These are phyloP conservation scores for Drosophila oshimai DNA, from an alignment of 1,140 invertebrate genomes.

Conservation along the genomic window DNA sequence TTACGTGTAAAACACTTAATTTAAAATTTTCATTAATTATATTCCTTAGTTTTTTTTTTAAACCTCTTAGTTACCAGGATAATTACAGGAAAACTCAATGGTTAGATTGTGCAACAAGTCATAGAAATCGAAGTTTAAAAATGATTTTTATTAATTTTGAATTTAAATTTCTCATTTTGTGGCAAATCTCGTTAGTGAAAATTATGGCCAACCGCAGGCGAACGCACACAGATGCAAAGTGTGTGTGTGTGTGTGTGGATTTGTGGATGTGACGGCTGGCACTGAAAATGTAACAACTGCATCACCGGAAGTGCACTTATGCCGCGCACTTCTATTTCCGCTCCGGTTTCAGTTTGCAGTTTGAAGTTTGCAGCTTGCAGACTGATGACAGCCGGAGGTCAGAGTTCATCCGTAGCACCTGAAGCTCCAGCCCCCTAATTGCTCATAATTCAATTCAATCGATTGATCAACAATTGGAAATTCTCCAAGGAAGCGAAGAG, in stretches of 20 bases:
- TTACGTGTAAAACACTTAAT: no score
- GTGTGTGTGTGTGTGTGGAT: constrained; percentile 8
- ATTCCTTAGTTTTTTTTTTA: no score
- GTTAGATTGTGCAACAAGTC: no score
- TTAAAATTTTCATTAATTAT: no score
- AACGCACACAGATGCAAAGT: background rate
- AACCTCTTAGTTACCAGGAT: no score
- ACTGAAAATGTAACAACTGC: constrained; percentile 16
- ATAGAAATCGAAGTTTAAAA: constrained; percentile 55
- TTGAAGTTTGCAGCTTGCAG: constrained; percentile 22
- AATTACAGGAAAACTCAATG: no score
- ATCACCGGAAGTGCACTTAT: constrained; percentile 73
- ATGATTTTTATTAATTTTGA: constrained; percentile 40
- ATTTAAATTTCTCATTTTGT: constrained; percentile 13
- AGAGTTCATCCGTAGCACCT: background rate
- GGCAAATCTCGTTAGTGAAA: constrained; percentile 67
- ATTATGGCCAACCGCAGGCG: constrained; percentile 24
- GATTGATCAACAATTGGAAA: constrained; percentile 5
- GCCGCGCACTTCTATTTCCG: constrained; percentile 78
- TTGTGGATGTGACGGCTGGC: constrained; percentile 33
- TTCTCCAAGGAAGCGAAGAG: background rate
- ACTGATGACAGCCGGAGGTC: constrained; percentile 50
- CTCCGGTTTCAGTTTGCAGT: constrained; percentile 45
- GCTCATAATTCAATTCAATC: constrained; percentile 19
- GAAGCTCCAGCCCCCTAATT: constrained; percentile 35